Evolutionary conservation across 1,140 invertebrate genomes (phyloP).

Genomic region (Temnothorax curvispinosus): DNA sequence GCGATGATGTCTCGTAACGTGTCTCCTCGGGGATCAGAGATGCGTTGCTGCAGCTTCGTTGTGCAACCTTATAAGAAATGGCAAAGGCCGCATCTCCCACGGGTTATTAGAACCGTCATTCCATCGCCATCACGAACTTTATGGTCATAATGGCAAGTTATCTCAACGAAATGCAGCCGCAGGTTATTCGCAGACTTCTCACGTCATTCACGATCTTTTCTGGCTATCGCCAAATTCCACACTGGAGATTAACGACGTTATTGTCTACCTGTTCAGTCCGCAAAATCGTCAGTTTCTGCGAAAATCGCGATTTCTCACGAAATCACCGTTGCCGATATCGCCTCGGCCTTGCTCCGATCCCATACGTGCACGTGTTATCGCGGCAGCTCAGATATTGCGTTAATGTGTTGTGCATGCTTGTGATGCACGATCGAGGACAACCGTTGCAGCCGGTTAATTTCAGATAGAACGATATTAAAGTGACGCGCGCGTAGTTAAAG

Average conservation of each 20-base stretch:
- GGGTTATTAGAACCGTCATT: slow-evolving; percentile 30
- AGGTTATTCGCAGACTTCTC: slow-evolving; percentile 3
- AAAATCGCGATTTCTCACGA: not conserved
- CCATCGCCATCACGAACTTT: not conserved
- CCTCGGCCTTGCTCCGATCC: slow-evolving; percentile 23
- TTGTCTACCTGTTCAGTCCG: not conserved
- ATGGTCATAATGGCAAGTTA: not conserved
- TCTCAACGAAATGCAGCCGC: not conserved
- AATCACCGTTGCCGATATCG: not conserved
- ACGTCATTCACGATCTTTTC: not conserved
- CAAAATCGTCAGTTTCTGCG: not conserved
- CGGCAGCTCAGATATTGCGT: not conserved
- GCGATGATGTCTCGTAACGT: not conserved
- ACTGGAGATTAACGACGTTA: not conserved
- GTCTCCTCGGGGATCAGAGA: not conserved
- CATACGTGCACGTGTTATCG: not conserved
- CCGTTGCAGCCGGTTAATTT: slow-evolving; percentile 13
- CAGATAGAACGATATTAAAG: slow-evolving; percentile 20
- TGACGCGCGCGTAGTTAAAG: not conserved
- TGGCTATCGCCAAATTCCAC: not conserved
- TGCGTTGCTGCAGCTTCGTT: slow-evolving; percentile 19
- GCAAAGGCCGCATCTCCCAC: slow-evolving; percentile 35
- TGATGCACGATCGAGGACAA: slow-evolving; percentile 7
- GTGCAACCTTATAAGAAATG: slow-evolving; percentile 48
- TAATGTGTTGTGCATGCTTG: not conserved